Evolutionary conservation across 2,797 vertebrate genomes (phyloP).

Genomic region (Anas bahamensis): DNA sequence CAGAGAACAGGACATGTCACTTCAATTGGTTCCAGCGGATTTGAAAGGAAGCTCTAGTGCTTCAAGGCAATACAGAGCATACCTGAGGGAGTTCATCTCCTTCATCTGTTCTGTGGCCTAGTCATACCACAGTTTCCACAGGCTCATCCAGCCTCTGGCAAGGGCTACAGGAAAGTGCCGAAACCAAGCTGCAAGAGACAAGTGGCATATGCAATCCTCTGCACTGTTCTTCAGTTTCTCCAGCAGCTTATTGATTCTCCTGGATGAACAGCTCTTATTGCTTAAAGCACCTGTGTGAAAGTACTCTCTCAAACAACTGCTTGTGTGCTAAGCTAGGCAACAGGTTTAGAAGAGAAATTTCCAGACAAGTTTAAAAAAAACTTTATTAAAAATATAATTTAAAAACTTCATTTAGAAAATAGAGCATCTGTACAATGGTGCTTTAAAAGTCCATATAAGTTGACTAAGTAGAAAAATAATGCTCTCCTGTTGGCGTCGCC

Average conservation of each 20-base stretch:
- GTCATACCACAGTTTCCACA: not conserved
- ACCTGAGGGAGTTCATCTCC: not conserved
- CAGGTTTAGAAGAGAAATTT: not conserved
- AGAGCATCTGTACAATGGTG: conserved; percentile 6
- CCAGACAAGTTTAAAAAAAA: not conserved
- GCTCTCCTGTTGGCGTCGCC: not conserved
- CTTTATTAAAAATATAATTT: conserved; percentile 67
- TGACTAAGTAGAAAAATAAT: conserved; percentile 28
- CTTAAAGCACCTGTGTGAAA: not conserved
- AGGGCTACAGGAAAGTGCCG: not conserved
- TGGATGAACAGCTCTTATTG: not conserved
- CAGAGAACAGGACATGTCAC: not conserved
- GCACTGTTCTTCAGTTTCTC: not conserved
- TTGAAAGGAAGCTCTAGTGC: not conserved
- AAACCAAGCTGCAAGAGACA: not conserved
- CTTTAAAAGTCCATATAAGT: not conserved
- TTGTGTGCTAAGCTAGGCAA: not conserved
- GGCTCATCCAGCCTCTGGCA: not conserved
- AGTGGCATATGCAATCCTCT: not conserved
- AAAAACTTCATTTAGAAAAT: conserved; percentile 36
- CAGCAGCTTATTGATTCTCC: accelerated
- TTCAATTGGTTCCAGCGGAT: not conserved
- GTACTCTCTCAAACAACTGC: not conserved
- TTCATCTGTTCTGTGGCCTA: not conserved
- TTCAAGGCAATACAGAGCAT: not conserved